Percentiles rank a stretch among this genome's conserved stretches.
Conservation (phyloP, 2,888 invertebrate species). For the Pheosia gnoma region DNA sequence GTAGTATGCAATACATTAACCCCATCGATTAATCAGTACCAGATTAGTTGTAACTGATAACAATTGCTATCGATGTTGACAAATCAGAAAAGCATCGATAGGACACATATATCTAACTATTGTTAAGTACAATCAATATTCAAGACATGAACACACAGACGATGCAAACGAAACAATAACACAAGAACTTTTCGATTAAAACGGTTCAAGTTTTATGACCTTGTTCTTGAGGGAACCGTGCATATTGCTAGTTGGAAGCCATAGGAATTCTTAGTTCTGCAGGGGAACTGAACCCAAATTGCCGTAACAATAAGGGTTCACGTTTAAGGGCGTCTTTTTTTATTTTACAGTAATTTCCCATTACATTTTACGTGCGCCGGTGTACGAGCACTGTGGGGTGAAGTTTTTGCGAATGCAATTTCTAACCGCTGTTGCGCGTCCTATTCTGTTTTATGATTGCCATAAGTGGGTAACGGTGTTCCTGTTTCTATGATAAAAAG, state of each 20-base stretch:
- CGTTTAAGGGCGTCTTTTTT: constrained; percentile 48
- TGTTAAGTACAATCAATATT: constrained; percentile 20
- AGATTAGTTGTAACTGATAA: constrained; percentile 20
- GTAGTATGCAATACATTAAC: constrained; percentile 9
- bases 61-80: constrained; percentile 20
- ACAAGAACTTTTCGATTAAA: constrained; percentile 42
- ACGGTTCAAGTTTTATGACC: constrained; percentile 43
- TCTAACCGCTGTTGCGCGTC: constrained; percentile 31
- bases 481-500: not conserved
- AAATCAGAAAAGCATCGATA: constrained; percentile 22
- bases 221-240: constrained; percentile 41
- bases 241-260: constrained; percentile 49
- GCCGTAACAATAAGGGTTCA: constrained; percentile 55
- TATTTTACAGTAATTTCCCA: constrained; percentile 60
- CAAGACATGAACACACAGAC: constrained; percentile 29
- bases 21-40: constrained; percentile 11
- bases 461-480: constrained; percentile 23
- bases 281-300: constrained; percentile 54
- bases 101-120: constrained; percentile 22
- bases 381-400: constrained; percentile 40
- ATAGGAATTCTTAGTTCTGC: constrained; percentile 52
- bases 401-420: constrained; percentile 46
- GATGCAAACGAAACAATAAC: constrained; percentile 36
- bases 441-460: constrained; percentile 38
- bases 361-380: constrained; percentile 55